These are phyloP conservation scores for Calidris pugnax DNA, from an alignment of 2,113 vertebrate genomes.

Conservation along the genomic window DNA sequence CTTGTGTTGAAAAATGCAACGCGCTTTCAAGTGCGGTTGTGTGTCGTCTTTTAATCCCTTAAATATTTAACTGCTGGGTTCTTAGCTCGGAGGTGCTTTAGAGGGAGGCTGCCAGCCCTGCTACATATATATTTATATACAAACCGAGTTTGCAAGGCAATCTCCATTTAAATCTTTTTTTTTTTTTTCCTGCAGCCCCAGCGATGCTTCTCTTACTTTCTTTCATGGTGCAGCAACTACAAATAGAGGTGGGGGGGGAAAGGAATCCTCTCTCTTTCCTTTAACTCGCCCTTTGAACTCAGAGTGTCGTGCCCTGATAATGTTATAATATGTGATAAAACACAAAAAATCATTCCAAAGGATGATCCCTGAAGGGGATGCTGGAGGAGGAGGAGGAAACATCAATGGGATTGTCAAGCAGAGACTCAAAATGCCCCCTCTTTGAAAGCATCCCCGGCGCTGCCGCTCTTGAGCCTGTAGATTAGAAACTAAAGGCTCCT, in stretches of 20 bases:
- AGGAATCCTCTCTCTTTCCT: too few species aligned
- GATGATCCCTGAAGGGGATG: not conserved
- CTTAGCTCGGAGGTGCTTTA: not conserved
- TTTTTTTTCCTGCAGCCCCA: not conserved
- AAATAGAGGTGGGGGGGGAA: too few species aligned
- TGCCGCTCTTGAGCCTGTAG: not conserved
- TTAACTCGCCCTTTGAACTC: not conserved
- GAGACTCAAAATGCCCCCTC: not conserved
- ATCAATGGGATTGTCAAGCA: not conserved
- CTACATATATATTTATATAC: not conserved
- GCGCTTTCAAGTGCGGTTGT: not conserved
- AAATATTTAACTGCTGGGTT: not conserved
- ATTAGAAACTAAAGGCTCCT: not conserved
- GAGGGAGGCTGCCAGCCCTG: not conserved
- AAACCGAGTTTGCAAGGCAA: not conserved
- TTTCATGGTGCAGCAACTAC: not conserved
- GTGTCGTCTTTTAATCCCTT: not conserved
- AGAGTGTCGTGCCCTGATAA: not conserved
- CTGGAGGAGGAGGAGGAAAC: not conserved
- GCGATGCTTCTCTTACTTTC: not conserved
- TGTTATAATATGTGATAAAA: not conserved
- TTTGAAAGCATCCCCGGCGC: not conserved
- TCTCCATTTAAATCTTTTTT: not conserved
- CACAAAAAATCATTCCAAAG: not conserved
- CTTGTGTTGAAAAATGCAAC: not conserved